These are phyloP conservation scores for Hirudo medicinalis DNA, from an alignment of 1,140 invertebrate species.

Conservation along the genomic window DNA sequence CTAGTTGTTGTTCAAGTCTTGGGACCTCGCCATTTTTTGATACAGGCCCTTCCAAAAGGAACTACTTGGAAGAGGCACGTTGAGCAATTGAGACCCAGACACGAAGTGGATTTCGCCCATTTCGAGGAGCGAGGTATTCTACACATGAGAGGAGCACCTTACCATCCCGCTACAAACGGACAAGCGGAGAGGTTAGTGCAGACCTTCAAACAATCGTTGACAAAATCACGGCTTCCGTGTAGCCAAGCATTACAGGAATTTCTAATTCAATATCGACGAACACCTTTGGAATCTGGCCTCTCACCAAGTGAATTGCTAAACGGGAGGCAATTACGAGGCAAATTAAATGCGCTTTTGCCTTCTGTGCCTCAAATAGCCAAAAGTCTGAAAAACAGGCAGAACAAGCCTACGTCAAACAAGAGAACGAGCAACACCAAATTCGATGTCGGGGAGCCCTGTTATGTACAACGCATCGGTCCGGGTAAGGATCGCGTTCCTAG, in stretches of 20 bases:
- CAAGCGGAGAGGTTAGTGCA: conserved; percentile 29
- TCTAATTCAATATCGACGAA: conserved; percentile 15
- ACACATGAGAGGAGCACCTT: conserved; percentile 26
- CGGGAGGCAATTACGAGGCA: neutral
- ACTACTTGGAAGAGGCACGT: too few relatives aligned
- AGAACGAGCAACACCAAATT: neutral
- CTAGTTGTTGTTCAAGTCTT: too few relatives aligned
- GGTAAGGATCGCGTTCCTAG: conserved; percentile 2
- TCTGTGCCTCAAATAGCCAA: neutral
- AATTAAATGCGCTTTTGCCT: conserved; percentile 11
- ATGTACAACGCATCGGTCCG: conserved; percentile 3
- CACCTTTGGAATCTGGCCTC: neutral
- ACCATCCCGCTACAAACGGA: conserved; percentile 30
- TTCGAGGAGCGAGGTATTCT: conserved; percentile 16
- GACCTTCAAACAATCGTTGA: conserved; percentile 24
- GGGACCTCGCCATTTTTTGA: too few relatives aligned
- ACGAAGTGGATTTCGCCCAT: neutral
- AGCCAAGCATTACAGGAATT: conserved; percentile 8
- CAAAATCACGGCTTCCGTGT: neutral
- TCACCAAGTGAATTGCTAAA: conserved; percentile 17
- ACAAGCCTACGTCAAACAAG: neutral
- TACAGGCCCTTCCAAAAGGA: too few relatives aligned
- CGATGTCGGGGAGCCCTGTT: neutral
- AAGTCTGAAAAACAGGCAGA: neutral
- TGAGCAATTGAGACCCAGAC: too few relatives aligned